Evolutionary conservation across 2,888 invertebrate genomes (phyloP), one percentile per base, ranked within the genome.

Genomic region (Drosophila demipolita): DNA sequence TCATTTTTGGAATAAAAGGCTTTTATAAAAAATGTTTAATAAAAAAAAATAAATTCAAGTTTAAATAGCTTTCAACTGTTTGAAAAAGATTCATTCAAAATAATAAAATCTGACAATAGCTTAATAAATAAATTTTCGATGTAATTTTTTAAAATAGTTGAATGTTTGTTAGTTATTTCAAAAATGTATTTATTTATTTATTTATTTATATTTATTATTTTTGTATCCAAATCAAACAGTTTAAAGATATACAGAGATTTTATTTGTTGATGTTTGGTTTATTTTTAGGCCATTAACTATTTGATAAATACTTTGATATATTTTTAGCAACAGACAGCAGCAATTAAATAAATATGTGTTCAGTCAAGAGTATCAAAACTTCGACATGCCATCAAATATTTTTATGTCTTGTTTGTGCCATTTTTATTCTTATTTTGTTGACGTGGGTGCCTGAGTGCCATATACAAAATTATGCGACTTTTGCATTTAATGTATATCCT

Each of bases 401-500:
- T 1, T 38, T 38, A 5, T 33, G 12, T 23, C 17, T 40, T 42
- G 29, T 45, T 36, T 48, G 53, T 11, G 6, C 35, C 5, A 32
- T 42, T 12, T 70, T 35, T 33, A 29, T 53, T 29, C 35, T 32
- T 48, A 17, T 35, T 32, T n/a, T 12, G 12, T 36, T 69, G 53
- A 63, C 66, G 55, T 45, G 66, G 50, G 60, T 36, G 50, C 40
- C 45, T 49, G 35, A 55, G 20, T 75, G 66, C 63, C 66, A 61
- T 70, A 35, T 66, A 82, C 78, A 82, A 84, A 79, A 74, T 85
- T 73, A 69, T 72, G 65, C 69, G 71, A 76, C 73, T 67, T 84
- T 65, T 64, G 71, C 42, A 23, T 70, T 52, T 59, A 38, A 38
- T 66, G 35, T 49, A 54, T 45, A 45, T 57, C 20, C 8, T 53